Evolutionary conservation across 2,888 invertebrate genomes (phyloP).

Genomic region (Allacma fusca): DNA sequence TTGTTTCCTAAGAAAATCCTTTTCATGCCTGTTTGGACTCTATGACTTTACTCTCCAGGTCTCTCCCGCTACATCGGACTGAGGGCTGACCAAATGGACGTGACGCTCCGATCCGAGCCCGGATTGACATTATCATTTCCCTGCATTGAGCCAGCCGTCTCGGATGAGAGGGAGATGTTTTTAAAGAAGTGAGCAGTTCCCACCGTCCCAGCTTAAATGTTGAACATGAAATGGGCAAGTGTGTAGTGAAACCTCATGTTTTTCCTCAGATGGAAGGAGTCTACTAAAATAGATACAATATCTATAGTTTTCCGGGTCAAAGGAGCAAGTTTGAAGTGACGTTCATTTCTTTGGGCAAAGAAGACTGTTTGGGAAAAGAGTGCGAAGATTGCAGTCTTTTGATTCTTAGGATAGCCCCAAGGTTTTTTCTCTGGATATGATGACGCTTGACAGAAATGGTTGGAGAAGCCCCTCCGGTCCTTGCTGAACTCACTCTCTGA

Average conservation of each 20-base stretch:
- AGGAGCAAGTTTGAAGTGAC: too few species aligned
- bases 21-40: too few species aligned
- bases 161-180: slow-evolving; percentile 2
- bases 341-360: too few species aligned
- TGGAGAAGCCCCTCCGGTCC: background rate
- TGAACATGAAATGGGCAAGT: slow-evolving; percentile 39
- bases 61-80: too few species aligned
- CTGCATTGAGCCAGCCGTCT: slow-evolving; percentile 19
- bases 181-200: slow-evolving; percentile 33
- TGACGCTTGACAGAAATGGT: background rate
- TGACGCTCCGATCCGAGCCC: slow-evolving; percentile 29
- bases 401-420: background rate
- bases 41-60: too few species aligned
- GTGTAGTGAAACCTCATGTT: background rate
- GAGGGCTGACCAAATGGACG: slow-evolving; percentile 31
- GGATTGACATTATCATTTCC: slow-evolving; percentile 19
- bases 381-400: background rate
- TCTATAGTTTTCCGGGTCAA: too few species aligned
- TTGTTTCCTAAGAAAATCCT: too few species aligned
- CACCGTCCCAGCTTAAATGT: slow-evolving; percentile 19
- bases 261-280: background rate
- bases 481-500: background rate
- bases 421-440: background rate
- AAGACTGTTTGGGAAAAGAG: too few species aligned
- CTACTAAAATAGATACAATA: background rate